Percentiles rank a stretch among this genome's conserved stretches.
phyloP scores from a whole-genome alignment of 2,113 vertebrate genomes.

The Prunella fulvescens region DNA sequence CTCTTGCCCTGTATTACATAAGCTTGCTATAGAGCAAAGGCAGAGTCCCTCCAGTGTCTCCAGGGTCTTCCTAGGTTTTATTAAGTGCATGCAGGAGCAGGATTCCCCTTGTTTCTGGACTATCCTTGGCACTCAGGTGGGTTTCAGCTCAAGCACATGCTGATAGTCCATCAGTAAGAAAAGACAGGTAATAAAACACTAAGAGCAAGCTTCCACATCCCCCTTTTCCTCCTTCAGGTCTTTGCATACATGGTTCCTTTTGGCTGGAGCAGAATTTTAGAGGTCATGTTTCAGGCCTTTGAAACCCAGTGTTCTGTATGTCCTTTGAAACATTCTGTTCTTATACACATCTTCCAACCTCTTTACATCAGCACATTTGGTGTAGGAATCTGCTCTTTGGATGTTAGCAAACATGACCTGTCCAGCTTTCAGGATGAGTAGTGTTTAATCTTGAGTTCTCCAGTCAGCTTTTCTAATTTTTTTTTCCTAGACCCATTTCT shows the following conservation, averaged over 20 bases:
- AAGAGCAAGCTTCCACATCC: neutral
- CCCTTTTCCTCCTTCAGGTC: neutral
- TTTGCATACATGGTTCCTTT: neutral
- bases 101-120: neutral
- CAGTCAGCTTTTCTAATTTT: neutral
- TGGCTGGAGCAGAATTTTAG: neutral
- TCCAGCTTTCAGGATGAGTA: neutral
- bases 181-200: neutral
- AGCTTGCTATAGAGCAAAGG: neutral
- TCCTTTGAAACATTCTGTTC: neutral
- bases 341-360: neutral
- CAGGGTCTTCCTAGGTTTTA: neutral
- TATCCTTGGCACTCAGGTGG: neutral
- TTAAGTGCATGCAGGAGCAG: neutral
- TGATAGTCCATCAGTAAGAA: neutral
- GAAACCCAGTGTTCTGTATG: neutral
- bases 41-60: neutral
- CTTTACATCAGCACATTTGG: neutral
- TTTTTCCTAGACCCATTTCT: neutral
- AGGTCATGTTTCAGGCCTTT: neutral
- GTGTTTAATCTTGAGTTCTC: neutral
- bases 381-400: neutral
- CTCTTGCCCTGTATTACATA: neutral
- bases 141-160: neutral
- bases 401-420: neutral